A percentile compares a stretch with the other conserved stretches of the same genome.
These are phyloP conservation scores for Potamilus streckersoni DNA, from an alignment of 1,140 invertebrate genomes.

Conservation along the genomic window DNA sequence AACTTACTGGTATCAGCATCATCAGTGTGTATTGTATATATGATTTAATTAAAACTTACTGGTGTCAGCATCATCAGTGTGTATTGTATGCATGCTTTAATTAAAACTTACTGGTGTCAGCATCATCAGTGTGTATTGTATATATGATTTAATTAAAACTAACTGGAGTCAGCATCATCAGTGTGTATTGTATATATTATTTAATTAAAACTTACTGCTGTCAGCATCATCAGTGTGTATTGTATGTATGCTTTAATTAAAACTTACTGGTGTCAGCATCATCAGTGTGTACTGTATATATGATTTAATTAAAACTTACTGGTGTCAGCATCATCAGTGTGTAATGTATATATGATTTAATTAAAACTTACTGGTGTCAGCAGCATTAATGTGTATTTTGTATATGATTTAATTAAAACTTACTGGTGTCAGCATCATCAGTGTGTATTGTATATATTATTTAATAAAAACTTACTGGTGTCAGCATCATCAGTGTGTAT, in stretches of 20 bases:
- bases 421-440: slow-evolving; percentile 77
- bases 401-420: too few species aligned
- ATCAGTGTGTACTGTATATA: slow-evolving; percentile 77
- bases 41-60: slow-evolving; percentile 32
- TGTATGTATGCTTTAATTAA: too few species aligned
- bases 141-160: too few species aligned
- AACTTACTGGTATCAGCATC: slow-evolving; percentile 72
- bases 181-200: slow-evolving; percentile 72
- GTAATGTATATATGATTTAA: slow-evolving; percentile 66
- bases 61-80: slow-evolving; percentile 80
- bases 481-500: slow-evolving; percentile 83
- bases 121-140: slow-evolving; percentile 79
- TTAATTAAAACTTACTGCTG: slow-evolving; percentile 51
- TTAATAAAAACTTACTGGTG: slow-evolving; percentile 50
- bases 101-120: slow-evolving; percentile 69
- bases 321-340: slow-evolving; percentile 80
- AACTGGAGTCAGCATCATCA: slow-evolving; percentile 77
- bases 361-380: slow-evolving; percentile 69
- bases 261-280: slow-evolving; percentile 72
- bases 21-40: slow-evolving; percentile 77
- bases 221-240: slow-evolving; percentile 83
- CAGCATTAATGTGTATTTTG: slow-evolving; percentile 84
- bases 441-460: slow-evolving; percentile 72
- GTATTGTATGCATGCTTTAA: slow-evolving; percentile 66
- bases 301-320: slow-evolving; percentile 32